A percentile compares a stretch with the other conserved stretches of the same genome.
phyloP scores from a whole-genome alignment of 2,888 invertebrate species.

The Rapana venosa region DNA sequence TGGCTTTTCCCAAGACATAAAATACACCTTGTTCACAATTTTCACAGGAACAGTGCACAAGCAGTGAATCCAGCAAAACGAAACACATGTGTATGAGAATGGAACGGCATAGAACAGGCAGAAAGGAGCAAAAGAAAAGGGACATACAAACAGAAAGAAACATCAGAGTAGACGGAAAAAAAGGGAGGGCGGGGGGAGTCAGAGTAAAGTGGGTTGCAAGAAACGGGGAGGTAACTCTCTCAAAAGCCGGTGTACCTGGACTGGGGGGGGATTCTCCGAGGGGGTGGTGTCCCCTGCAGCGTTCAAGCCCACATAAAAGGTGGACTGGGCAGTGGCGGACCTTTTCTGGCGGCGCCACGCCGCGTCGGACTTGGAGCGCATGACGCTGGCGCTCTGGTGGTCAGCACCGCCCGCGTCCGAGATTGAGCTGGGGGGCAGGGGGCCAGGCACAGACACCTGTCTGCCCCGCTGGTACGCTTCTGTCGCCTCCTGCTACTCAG shows the following conservation, averaged over 20 bases:
- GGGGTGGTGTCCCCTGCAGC: not conserved
- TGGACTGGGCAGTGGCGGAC: conserved; percentile 42
- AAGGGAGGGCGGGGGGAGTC: not conserved
- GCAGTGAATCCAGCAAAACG: not conserved
- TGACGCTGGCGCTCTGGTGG: conserved; percentile 53
- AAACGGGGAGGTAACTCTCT: not conserved
- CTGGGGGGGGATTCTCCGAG: not conserved
- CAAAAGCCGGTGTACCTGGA: not conserved
- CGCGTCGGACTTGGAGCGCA: conserved; percentile 66
- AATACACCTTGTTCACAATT: too few relatives aligned
- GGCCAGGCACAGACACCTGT: conserved; percentile 70
- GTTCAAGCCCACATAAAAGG: conserved; percentile 44
- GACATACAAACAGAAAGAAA: not conserved
- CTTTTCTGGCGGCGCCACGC: conserved; percentile 53
- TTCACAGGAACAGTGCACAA: not conserved
- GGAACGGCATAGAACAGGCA: not conserved
- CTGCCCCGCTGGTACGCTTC: conserved; percentile 56
- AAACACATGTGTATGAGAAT: not conserved
- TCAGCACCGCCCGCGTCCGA: conserved; percentile 38
- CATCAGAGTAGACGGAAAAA: not conserved
- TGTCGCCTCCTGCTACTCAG: not conserved
- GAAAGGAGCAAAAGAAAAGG: not conserved
- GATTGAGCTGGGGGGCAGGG: conserved; percentile 50
- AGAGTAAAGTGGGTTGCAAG: not conserved
- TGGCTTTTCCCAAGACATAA: too few relatives aligned